Base-by-base conservation (phyloP, 2,797 vertebrate genomes). In the Meda fulgida region DNA sequence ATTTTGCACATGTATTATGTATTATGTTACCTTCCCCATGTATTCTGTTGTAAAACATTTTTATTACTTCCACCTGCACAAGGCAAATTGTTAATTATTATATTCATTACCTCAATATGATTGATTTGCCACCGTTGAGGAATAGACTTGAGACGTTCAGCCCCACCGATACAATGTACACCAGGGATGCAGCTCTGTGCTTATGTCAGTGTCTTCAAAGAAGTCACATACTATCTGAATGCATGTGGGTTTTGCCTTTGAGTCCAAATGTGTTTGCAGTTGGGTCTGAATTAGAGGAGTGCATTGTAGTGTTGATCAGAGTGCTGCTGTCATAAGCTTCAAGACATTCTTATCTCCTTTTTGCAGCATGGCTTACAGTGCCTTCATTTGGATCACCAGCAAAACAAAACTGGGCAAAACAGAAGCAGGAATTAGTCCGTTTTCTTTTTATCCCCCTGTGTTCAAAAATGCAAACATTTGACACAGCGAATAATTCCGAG, bases 291-390 rank as follows among this genome's bases (percentile, higher is more conserved):
- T 87, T 79, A 86, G 84, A 88, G 83, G 67, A 78, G 55, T 79
- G 73, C 81, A 69, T 85, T 87, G 85, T 80, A 84, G 82, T 88
- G 87, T 80, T 86, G 76, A 90, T 85, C 88, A 88, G 87, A 87
- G 86, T 84, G 86, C 82, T 84, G 86, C 84, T 86, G 88, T 87
- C 72, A 60, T 89, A 88, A 89, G 87, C 88, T 87, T 88, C 85
- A 87, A 86, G 87, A 78, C 66, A 83, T 86, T 89, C 89, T 90
- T 90, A 90, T 90, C 89, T 88, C 81, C 75, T 46, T 70, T 84
- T 67, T 89, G 88, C 89, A 90, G 89, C 88, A 85, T 69, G 80
- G 88, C 87, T 89, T 89, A 88, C 70, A 71, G 66, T 87, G 69
- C 85, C 76, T 84, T 88, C 82, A 83, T 84, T 85, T 84, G 84